phyloP scores from a whole-genome alignment of 2,797 vertebrate genomes.

The Buceros bicornis region DNA sequence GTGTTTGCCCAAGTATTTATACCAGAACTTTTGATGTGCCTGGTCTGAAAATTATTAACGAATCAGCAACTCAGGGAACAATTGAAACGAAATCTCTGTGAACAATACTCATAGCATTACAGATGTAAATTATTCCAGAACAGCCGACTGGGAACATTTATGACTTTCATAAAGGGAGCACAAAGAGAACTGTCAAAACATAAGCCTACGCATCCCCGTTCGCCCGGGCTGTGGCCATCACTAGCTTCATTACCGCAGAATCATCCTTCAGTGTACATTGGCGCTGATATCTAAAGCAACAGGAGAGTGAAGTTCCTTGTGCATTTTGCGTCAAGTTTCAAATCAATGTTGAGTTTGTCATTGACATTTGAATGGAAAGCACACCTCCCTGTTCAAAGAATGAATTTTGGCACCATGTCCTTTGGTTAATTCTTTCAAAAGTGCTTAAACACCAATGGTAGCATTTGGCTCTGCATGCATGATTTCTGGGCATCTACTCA shows the following conservation, averaged over 20 bases:
- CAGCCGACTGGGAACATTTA: not conserved
- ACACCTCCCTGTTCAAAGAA: not conserved
- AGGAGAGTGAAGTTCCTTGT: not conserved
- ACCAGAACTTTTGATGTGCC: not conserved
- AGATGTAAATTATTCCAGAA: not conserved
- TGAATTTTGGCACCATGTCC: not conserved
- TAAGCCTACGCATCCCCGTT: not conserved
- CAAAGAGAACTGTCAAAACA: not conserved
- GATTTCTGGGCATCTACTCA: constrained; percentile 69
- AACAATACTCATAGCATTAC: not conserved
- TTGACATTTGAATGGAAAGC: constrained; percentile 10
- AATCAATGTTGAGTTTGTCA: not conserved
- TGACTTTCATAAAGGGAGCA: rapidly evolving
- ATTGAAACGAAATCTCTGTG: not conserved
- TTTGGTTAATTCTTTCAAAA: constrained; percentile 44
- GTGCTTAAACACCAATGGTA: not conserved
- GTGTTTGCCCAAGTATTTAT: not conserved
- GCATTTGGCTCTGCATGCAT: constrained; percentile 55
- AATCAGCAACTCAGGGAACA: not conserved
- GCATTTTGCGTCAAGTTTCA: not conserved
- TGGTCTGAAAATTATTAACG: not conserved
- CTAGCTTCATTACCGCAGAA: not conserved
- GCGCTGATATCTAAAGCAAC: not conserved
- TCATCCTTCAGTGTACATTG: not conserved
- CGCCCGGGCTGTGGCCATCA: rapidly evolving